A percentile compares a stretch with the other conserved stretches of the same genome.
These are phyloP conservation scores for Drosophila affinis DNA, from an alignment of 2,888 invertebrate species.

Conservation along the genomic window DNA sequence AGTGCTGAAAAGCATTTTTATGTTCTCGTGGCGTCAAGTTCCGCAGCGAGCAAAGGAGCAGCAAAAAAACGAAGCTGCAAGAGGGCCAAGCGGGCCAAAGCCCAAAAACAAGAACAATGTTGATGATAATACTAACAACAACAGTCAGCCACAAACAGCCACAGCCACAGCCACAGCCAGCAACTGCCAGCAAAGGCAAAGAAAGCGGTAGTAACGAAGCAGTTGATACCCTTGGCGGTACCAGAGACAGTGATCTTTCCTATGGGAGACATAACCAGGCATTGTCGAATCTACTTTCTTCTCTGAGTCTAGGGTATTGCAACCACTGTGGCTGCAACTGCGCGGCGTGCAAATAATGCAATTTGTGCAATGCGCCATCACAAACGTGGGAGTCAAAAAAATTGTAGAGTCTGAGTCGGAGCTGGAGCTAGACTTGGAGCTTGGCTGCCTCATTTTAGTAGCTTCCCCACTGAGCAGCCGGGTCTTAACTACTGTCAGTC, in stretches of 20 bases:
- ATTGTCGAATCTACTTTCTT: too few species aligned
- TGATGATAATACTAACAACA: conserved; percentile 77
- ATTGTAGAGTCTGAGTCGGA: conserved; percentile 27
- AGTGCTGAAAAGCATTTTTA: conserved; percentile 79
- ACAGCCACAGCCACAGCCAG: conserved; percentile 44
- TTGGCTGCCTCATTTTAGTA: conserved; percentile 71
- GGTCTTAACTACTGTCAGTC: conserved; percentile 69
- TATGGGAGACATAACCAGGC: too few species aligned
- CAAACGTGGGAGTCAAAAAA: conserved; percentile 76
- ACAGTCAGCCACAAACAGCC: conserved; percentile 45
- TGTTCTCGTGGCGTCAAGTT: conserved; percentile 79
- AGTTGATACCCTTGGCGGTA: neutral
- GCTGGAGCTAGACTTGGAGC: conserved; percentile 6
- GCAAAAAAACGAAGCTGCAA: conserved; percentile 31
- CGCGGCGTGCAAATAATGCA: conserved; percentile 78
- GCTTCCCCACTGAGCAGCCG: conserved; percentile 73
- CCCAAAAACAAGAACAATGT: conserved; percentile 73
- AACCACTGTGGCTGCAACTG: conserved; percentile 44
- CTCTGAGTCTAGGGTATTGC: conserved; percentile 8
- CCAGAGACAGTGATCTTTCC: too few species aligned
- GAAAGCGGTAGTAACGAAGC: neutral
- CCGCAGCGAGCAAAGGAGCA: conserved; percentile 49
- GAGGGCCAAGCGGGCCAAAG: conserved; percentile 32
- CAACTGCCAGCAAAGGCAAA: conserved; percentile 41
- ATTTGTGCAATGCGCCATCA: conserved; percentile 76